A percentile compares a stretch with the other conserved stretches of the same genome.
Conservation (phyloP, 2,113 vertebrate species). For the Pseudopodoces humilis region DNA sequence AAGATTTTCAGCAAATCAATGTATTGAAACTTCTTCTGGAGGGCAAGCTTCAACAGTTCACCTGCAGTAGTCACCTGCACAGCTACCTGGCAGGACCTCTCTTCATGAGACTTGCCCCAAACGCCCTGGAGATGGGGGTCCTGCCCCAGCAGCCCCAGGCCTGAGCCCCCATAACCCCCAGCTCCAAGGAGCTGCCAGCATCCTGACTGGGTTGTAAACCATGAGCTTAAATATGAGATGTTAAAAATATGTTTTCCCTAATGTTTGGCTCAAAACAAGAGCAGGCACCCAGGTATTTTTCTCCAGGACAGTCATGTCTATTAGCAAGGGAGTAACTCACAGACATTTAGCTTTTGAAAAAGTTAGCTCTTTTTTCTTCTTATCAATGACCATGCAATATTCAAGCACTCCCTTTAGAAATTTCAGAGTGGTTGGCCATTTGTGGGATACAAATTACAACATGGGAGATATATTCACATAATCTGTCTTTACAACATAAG, state of each 20-base stretch:
- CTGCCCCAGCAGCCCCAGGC: not conserved
- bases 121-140: not conserved
- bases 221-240: not conserved
- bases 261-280: not conserved
- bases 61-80: not conserved
- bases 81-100: not conserved
- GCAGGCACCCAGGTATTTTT: not conserved
- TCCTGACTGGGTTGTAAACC: not conserved
- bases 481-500: not conserved
- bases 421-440: not conserved
- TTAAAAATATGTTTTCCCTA: not conserved
- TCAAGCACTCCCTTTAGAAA: not conserved
- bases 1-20: not conserved
- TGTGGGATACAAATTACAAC: not conserved
- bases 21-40: not conserved
- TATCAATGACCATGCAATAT: not conserved
- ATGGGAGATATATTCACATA: not conserved
- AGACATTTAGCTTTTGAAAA: not conserved
- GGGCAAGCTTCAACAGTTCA: not conserved
- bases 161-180: rapidly evolving
- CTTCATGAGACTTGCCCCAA: not conserved
- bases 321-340: not conserved
- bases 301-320: not conserved
- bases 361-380: not conserved
- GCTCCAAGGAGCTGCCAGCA: not conserved